phyloP scores from a whole-genome alignment of 2,113 vertebrate genomes.

The Tachycineta bicolor region DNA sequence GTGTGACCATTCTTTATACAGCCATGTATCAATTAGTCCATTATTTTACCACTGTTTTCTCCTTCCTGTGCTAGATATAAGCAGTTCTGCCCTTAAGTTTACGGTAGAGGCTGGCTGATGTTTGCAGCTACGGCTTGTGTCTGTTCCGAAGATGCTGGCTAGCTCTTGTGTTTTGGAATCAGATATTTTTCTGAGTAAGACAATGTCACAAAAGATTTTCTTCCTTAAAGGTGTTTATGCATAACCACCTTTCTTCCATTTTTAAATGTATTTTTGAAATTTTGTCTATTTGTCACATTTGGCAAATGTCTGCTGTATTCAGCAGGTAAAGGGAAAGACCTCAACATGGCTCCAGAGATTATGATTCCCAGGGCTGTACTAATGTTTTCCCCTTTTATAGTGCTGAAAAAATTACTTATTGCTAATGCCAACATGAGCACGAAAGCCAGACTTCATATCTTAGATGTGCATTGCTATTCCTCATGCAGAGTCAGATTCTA shows the following conservation, averaged over 20 bases:
- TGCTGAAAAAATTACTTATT: slow-evolving; percentile 14
- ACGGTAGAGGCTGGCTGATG: not conserved
- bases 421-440: not conserved
- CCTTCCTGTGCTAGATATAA: not conserved
- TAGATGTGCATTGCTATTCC: not conserved
- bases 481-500: not conserved
- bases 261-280: not conserved
- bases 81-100: not conserved
- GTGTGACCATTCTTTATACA: not conserved
- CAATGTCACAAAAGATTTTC: not conserved
- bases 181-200: not conserved
- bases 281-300: not conserved
- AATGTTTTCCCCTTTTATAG: not conserved
- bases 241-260: not conserved
- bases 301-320: not conserved
- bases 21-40: not conserved
- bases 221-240: not conserved
- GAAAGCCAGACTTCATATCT: not conserved
- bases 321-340: not conserved
- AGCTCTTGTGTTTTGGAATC: not conserved
- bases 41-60: not conserved
- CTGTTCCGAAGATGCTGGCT: not conserved
- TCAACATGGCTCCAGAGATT: not conserved
- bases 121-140: not conserved
- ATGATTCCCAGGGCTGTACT: not conserved